A percentile compares a stretch with the other conserved stretches of the same genome.
phyloP scores from a whole-genome alignment of 2,113 vertebrate species.

The Neogale vison region DNA sequence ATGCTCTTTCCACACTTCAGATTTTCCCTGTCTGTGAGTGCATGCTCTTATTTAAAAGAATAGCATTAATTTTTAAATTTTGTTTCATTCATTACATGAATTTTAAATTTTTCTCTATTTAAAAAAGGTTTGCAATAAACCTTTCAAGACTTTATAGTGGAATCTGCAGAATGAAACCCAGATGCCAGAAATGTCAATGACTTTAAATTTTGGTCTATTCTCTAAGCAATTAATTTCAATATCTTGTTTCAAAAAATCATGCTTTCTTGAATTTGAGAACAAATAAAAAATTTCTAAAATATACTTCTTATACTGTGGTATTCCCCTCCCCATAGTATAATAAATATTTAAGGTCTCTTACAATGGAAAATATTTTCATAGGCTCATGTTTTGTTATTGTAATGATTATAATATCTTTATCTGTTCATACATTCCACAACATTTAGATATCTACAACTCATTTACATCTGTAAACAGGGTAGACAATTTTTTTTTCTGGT shows the following conservation, averaged over 20 bases:
- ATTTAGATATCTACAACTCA: background rate
- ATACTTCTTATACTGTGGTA: background rate
- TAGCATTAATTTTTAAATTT: background rate
- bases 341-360: background rate
- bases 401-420: background rate
- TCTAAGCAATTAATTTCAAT: background rate
- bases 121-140: slow-evolving; percentile 40
- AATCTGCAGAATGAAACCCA: background rate
- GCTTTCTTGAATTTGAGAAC: background rate
- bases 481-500: background rate
- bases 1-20: background rate
- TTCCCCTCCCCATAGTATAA: background rate
- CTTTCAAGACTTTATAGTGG: background rate
- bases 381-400: background rate
- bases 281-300: background rate
- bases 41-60: slow-evolving; percentile 28
- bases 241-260: background rate
- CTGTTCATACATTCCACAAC: background rate
- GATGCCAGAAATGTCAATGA: background rate
- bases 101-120: slow-evolving; percentile 7
- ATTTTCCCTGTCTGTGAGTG: background rate
- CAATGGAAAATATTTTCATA: background rate
- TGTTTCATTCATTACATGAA: background rate
- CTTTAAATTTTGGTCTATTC: slow-evolving; percentile 18
- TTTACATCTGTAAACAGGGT: background rate